Evolutionary conservation across 2,797 vertebrate species (phyloP).

Genomic region (Jordanella pulchra): DNA sequence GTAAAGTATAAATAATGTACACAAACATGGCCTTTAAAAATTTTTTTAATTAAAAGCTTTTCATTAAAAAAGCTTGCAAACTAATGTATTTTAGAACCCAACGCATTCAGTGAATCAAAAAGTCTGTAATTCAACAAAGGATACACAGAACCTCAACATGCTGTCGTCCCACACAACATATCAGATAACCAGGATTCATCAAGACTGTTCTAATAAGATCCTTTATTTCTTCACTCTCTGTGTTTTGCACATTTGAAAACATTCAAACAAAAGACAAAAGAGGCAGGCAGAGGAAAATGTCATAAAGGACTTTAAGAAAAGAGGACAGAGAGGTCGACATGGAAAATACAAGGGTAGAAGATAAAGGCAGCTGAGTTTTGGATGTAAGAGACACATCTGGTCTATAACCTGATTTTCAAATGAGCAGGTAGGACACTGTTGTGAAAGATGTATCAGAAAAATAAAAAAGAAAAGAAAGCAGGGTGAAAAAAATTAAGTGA

Average conservation of each 20-base stretch:
- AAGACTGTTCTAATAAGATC: constrained; percentile 54
- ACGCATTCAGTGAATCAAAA: neutral
- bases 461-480: neutral
- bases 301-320: constrained; percentile 34
- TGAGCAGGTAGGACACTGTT: neutral
- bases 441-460: neutral
- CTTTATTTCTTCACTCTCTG: constrained; percentile 40
- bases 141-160: neutral
- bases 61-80: constrained; percentile 5
- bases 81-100: neutral
- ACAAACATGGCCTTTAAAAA: constrained; percentile 2
- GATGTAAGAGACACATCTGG: constrained; percentile 30
- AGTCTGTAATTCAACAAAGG: neutral
- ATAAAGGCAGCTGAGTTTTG: constrained; percentile 36
- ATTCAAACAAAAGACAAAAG: constrained; percentile 41
- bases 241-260: constrained; percentile 36
- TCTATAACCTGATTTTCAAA: constrained; percentile 26
- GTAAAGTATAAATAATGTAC: constrained; percentile 5
- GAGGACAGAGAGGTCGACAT: constrained; percentile 33
- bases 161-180: constrained; percentile 35
- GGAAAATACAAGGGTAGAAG: constrained; percentile 47
- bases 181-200: constrained; percentile 59
- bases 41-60: constrained; percentile 6
- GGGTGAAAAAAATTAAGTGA: constrained; percentile 16
- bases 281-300: constrained; percentile 22